Evolutionary conservation across 2,888 invertebrate species (phyloP).

Genomic region (Meta bourneti): DNA sequence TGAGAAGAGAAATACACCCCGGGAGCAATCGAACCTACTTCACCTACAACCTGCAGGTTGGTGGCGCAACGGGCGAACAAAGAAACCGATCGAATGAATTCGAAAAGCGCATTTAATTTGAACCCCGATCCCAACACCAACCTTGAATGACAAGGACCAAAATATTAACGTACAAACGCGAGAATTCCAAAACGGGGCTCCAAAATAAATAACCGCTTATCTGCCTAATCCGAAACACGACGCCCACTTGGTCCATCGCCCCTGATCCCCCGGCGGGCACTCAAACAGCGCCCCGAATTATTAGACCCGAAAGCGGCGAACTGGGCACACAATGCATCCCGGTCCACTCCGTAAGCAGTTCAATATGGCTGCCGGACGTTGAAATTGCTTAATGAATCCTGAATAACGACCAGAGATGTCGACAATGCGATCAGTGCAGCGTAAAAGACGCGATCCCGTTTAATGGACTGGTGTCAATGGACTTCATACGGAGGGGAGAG

Average conservation of each 20-base stretch:
- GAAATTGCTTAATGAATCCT: slow-evolving; percentile 75
- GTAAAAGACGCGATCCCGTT: slow-evolving; percentile 59
- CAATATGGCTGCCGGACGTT: slow-evolving; percentile 36
- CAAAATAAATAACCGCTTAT: slow-evolving; percentile 40
- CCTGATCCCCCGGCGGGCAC: background rate
- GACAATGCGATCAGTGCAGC: slow-evolving; percentile 57
- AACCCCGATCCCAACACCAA: background rate
- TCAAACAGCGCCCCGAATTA: background rate
- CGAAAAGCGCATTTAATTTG: background rate
- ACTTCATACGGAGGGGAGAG: slow-evolving; percentile 35
- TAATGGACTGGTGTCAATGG: slow-evolving; percentile 73
- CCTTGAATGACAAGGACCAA: too few species aligned
- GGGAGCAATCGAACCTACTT: too few species aligned
- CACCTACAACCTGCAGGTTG: too few species aligned
- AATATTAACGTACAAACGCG: background rate
- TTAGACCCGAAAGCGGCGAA: background rate
- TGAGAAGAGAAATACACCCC: too few species aligned
- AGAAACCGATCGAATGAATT: background rate
- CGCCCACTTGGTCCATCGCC: slow-evolving; percentile 18
- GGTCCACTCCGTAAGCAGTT: background rate
- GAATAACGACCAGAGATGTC: slow-evolving; percentile 52
- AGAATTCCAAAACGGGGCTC: background rate
- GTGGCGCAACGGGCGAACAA: background rate
- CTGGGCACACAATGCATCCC: background rate
- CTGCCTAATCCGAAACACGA: slow-evolving; percentile 32